Base-by-base conservation (phyloP, 2,888 invertebrate species). In the Fragum whitleyi region DNA sequence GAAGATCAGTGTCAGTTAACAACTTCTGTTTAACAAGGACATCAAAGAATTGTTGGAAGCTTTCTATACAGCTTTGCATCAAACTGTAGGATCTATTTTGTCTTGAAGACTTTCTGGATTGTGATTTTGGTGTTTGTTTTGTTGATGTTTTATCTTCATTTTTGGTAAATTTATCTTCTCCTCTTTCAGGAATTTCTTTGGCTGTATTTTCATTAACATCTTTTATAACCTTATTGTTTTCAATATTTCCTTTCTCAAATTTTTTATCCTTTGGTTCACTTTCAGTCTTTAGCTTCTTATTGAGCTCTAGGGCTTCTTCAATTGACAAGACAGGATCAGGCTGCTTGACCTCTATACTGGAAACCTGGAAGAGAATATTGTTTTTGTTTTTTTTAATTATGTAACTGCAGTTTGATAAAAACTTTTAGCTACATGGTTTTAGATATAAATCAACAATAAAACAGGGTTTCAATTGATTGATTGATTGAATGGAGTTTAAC, bases 21-120 rank as follows among this genome's bases (percentile, higher is more conserved):
- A 91, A 80, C 47, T 86, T 88, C 36, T 87, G 78, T 16, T 86
- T 86, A 23, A 92, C 86, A 72, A 93, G 91, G 23, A 88, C 86
- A 61, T 92, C 90, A 79, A 94, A 94, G 69, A 94, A 92, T 16
- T 89, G 85, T 80, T 94, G 92, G 87, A 93, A 94, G 74, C 91
- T 89, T 57, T 92, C 88, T 29, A 94, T 91, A 85, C 94, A 94
- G 21, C 89, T 88, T 79, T 93, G 92, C 90, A 94, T 93, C 55
- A 93, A 76, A 55, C 88, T 90, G 28, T 55, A 39, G 67, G 79
- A 79, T 69, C 74, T 69, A 39, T 61, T 59, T 29, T 76, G 62
- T 36, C 73, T 75, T 47, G 82, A 79, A 36, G 69, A 55, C 51
- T 74, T 82, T 59, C 77, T 77, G 32, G 74, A 79, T 32, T 42